These are phyloP conservation scores for Gadus chalcogrammus DNA, from an alignment of 2,113 vertebrate genomes.

Conservation along the genomic window DNA sequence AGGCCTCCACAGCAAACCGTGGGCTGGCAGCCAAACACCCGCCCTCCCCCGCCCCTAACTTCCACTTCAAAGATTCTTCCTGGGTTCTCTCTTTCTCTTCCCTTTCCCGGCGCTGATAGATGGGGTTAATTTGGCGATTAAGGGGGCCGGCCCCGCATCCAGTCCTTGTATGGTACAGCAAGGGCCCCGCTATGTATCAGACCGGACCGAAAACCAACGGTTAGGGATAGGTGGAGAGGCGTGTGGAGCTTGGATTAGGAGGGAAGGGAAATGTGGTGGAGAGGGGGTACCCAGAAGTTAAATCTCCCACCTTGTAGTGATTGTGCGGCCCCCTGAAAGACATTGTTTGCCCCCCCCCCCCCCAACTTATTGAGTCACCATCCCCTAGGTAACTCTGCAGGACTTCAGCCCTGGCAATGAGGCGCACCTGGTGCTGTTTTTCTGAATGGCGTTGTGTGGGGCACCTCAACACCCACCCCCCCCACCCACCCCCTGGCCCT, in stretches of 20 bases:
- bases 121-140: conserved; percentile 34
- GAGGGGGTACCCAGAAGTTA: no score
- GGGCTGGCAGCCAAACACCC: conserved; percentile 28
- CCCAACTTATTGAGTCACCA: conserved; percentile 20
- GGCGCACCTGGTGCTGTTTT: conserved; percentile 54
- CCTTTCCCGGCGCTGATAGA: conserved; percentile 34
- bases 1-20: conserved; percentile 30
- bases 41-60: conserved; percentile 23
- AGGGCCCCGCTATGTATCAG: conserved; percentile 23
- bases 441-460: no score
- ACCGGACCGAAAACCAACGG: conserved; percentile 17
- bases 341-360: background rate
- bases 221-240: background rate
- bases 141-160: conserved; percentile 28
- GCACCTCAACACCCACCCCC: no score
- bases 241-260: background rate
- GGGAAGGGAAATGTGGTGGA: no score
- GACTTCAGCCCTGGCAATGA: conserved; percentile 37
- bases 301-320: conserved; percentile 42
- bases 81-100: conserved; percentile 14
- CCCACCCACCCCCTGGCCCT: conserved; percentile 14
- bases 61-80: conserved; percentile 46
- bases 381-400: conserved; percentile 28
- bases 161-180: conserved; percentile 9
- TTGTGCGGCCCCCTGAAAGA: conserved; percentile 30